Conservation (phyloP, 2,888 invertebrate species). For the Helobdella robusta region DNA sequence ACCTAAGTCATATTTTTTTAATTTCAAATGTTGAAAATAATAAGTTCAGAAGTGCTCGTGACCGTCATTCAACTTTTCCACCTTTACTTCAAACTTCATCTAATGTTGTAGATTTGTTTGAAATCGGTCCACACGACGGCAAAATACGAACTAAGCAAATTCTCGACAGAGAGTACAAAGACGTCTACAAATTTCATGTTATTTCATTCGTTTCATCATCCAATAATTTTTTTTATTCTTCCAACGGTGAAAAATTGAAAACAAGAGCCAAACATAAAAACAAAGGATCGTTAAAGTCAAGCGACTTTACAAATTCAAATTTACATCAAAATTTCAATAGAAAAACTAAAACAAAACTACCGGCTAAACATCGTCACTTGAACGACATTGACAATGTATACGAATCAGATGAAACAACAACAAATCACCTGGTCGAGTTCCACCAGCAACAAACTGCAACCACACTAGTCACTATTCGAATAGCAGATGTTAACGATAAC, state of each 20-base stretch:
- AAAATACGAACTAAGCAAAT: constrained; percentile 23
- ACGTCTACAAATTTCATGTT: constrained; percentile 27
- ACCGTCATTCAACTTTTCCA: neutral
- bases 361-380: neutral
- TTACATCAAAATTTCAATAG: too few relatives aligned
- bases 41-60: neutral
- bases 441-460: constrained; percentile 14
- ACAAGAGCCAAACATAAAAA: neutral
- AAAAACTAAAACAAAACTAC: too few relatives aligned
- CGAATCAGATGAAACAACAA: too few relatives aligned
- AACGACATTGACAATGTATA: neutral
- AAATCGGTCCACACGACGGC: constrained; percentile 16
- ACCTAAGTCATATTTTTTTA: too few relatives aligned
- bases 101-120: constrained; percentile 18
- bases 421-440: too few relatives aligned
- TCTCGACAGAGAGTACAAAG: constrained; percentile 31
- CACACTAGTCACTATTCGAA: constrained; percentile 30
- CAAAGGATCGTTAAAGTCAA: neutral
- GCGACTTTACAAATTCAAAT: too few relatives aligned
- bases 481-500: constrained; percentile 34
- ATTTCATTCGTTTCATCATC: constrained; percentile 5
- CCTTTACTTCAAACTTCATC: neutral
- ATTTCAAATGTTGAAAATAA: neutral
- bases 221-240: too few relatives aligned
- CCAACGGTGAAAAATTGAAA: too few relatives aligned